These are phyloP conservation scores for Scartelaos histophorus DNA, from an alignment of 2,113 vertebrate species.

Conservation along the genomic window DNA sequence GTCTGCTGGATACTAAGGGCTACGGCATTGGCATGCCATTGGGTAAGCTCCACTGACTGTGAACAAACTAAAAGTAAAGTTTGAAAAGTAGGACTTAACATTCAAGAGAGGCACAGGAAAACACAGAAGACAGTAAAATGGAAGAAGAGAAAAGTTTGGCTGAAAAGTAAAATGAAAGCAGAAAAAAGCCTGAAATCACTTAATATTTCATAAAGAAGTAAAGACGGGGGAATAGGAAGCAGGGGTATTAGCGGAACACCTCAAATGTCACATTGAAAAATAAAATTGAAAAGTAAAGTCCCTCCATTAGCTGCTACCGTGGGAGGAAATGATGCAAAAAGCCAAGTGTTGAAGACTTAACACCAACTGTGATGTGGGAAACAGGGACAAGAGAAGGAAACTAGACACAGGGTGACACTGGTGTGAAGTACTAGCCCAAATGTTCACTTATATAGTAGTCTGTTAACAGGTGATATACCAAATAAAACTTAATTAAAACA, in stretches of 20 bases:
- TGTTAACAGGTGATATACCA: neutral
- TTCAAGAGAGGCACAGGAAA: neutral
- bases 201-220: conserved; percentile 35
- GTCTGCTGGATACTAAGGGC: conserved; percentile 98
- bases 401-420: conserved; percentile 13
- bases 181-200: conserved; percentile 19
- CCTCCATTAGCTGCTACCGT: conserved; percentile 40
- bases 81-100: neutral
- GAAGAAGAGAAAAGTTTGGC: conserved; percentile 9
- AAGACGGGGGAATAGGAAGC: conserved; percentile 20
- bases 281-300: conserved; percentile 47
- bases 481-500: conserved; percentile 35
- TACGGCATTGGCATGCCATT: conserved; percentile 98
- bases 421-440: neutral
- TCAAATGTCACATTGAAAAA: conserved; percentile 36
- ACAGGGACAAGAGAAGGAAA: conserved; percentile 22
- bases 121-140: conserved; percentile 10
- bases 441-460: conserved; percentile 26
- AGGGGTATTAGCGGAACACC: conserved; percentile 29
- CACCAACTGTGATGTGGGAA: conserved; percentile 33
- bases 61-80: neutral
- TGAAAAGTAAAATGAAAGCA: conserved; percentile 25
- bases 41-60: conserved; percentile 74
- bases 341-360: conserved; percentile 25
- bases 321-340: conserved; percentile 49